Base-by-base conservation (phyloP, 2,888 invertebrate genomes). In the Antitype chi region DNA sequence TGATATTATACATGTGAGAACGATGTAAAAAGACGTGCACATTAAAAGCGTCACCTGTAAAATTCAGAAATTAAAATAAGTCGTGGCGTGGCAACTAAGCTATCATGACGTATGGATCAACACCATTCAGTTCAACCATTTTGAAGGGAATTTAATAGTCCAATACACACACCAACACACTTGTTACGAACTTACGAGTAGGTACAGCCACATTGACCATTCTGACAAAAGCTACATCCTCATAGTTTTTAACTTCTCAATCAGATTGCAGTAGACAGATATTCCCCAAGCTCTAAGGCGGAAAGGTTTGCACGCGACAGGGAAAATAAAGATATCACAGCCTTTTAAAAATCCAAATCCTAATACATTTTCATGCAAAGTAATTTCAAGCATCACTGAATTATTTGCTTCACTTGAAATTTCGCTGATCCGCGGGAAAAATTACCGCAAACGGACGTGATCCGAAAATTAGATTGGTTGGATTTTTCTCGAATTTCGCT, bases 301-400 rank as follows among this genome's bases (percentile, higher is more conserved):
- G 38, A 17, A 32, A 2, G 43, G 49, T 55, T 32, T 63, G 47
- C 63, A 57, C 63, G 67, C 52, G 78, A 77, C 62, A 53, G 25
- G 52, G 25, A 64, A 68, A 64, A 68, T 77, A 23, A 63, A 83
- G 57, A 67, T 71, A 71, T 60, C 70, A 53, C 17, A 47, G 55
- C 76, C 70, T 38, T 32, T 81, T 82, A 64, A 81, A 84, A 84
- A 74, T 84, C 57, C 63, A 67, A 83, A 80, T 67, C 67, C 72
- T 64, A 82, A 82, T 76, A 85, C 68, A 77, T 83, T 81, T 74
- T 70, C 71, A 76, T 82, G 72, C 83, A 63, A 82, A 63, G 86
- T 69, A 82, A 85, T 83, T 81, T 83, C 83, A 83, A 76, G 83
- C 86, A 60, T 85, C 83, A 71, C 73, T 76, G 86, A 73, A 73